Evolutionary conservation across 2,888 invertebrate species (phyloP), one percentile per base, ranked within the genome.

Genomic region (Cephus sareptanus): DNA sequence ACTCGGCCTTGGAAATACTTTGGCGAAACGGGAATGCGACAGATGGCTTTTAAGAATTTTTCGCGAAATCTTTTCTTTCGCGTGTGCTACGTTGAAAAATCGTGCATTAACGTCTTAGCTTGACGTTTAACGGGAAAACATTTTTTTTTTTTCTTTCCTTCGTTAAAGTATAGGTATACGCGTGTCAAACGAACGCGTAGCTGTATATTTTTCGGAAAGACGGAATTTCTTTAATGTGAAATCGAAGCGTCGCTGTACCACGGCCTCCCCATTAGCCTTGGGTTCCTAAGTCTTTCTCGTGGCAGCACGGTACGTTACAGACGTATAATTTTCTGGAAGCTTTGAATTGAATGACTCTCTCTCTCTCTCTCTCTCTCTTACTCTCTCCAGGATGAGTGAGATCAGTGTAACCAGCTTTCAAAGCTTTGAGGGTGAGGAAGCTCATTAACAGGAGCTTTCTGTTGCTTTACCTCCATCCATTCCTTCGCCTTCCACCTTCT

Each of bases 381-480:
- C 37, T 37, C 37, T 37, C 37, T 37, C 37, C 79, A 37, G 78
- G 69, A 74, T 82, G 84, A 84, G 86, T 81, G 85, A 87, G 87
- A 88, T 85, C 83, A 87, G 86, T 87, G 89, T 89, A 88, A 90
- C 89, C 88, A 85, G 90, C 89, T 89, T 90, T 86, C 83, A 85
- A 88, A 88, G 85, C 85, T 87, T 84, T 84, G 87, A 88, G 89
- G 87, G 89, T 88, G 89, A 91, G 90, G 89, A 90, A 90, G 91
- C 91, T 91, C 90, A 91, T 90, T 91, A 91, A 89, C 89, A 85
- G 83, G 87, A 89, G 89, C 89, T 90, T 91, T 90, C 87, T 86
- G 84, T 85, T 86, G 85, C 86, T 82, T 84, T 70, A 68, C 56
- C 74, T 75, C 77, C 73, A n/a, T 35, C 33, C 33, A n/a, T 85